These are phyloP conservation scores for Ctenopoma multispine DNA, from an alignment of 2,797 vertebrate species.

Conservation along the genomic window DNA sequence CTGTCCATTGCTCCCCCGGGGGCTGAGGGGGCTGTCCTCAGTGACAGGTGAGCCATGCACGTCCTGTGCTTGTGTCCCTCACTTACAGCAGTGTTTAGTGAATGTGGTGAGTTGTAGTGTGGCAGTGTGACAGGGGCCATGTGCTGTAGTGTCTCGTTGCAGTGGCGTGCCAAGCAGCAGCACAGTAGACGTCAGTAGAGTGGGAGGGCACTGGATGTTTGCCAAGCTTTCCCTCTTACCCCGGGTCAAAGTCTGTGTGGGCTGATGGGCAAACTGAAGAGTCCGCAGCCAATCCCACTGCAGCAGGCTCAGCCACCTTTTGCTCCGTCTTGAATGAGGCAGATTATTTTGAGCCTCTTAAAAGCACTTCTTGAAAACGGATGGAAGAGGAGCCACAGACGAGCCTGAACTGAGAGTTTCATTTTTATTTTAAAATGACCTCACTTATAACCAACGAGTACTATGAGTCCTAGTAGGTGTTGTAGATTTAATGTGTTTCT, in stretches of 20 bases:
- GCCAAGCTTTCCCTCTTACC: slow-evolving; percentile 57
- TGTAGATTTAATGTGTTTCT: neutral
- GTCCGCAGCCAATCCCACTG: slow-evolving; percentile 52
- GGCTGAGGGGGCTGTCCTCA: slow-evolving; percentile 93
- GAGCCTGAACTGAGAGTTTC: neutral
- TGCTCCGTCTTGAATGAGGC: slow-evolving; percentile 26
- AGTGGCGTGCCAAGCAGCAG: slow-evolving; percentile 47
- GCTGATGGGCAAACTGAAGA: slow-evolving; percentile 47
- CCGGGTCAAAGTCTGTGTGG: slow-evolving; percentile 74
- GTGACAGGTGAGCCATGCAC: slow-evolving; percentile 89
- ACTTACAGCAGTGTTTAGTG: slow-evolving; percentile 10
- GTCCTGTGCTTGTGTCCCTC: slow-evolving; percentile 3
- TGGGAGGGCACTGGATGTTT: slow-evolving; percentile 46
- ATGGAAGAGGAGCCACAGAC: neutral
- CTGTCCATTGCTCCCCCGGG: slow-evolving; percentile 96
- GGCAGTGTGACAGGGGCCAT: slow-evolving; percentile 44
- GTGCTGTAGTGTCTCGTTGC: slow-evolving; percentile 57
- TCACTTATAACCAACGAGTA: neutral
- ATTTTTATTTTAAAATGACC: neutral
- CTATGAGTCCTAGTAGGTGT: neutral
- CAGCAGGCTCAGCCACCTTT: slow-evolving; percentile 34
- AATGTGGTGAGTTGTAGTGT: slow-evolving; percentile 14
- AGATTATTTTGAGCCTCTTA: slow-evolving; percentile 55
- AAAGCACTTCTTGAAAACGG: slow-evolving; percentile 21
- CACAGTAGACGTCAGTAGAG: slow-evolving; percentile 39